Evolutionary conservation across 2,113 vertebrate species (phyloP), one percentile per base, ranked within the genome.

Genomic region (Microtus montanus): DNA sequence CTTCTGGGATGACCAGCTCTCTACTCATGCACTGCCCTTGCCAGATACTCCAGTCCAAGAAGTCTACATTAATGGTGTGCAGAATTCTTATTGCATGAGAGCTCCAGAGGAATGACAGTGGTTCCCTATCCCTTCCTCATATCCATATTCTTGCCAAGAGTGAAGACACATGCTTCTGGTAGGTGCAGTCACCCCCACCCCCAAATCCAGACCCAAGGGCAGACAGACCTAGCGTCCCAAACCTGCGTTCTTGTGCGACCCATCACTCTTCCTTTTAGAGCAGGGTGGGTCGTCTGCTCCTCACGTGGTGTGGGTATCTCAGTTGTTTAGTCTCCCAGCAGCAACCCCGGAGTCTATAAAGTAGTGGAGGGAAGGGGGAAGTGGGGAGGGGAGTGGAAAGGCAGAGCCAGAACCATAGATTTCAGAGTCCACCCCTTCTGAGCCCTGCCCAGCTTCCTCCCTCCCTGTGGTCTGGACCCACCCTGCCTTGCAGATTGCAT

Each of bases 1-100:
- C 97, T 97, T 95, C 96, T 97, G 97, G 97, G 92, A 28, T 86
- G 92, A 52, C 68, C 89, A 3, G 8, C 38, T 73, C 35, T 77
- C 66, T 90, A 41, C 92, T 73, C 30, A 5, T 5, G 75, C 44
- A 22, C n/a, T 3, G 28, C 95, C 30, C 80, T 63, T 68, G 87
- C 73, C 49, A 78, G 12, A 38, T 80, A 79, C 64, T 93, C 30
- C 64, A 54, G 9, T 3, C 41, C 54, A 61, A 10, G 61, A 63
- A 54, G 4, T 61, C 75, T 83, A 63, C 66, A 19, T 71, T 22
- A 1, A 41, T 22, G 90, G 49, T 66, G 15, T 87, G 0, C 30
- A 17, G 41, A n/a, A 66, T 83, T 52, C 68, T 87, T 74, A 38
- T 5, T 82, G 94, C 86, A 74, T 9, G 2, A 52, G 93, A 63